phyloP scores from a whole-genome alignment of 2,797 vertebrate genomes.

The Sorex maritimensis region DNA sequence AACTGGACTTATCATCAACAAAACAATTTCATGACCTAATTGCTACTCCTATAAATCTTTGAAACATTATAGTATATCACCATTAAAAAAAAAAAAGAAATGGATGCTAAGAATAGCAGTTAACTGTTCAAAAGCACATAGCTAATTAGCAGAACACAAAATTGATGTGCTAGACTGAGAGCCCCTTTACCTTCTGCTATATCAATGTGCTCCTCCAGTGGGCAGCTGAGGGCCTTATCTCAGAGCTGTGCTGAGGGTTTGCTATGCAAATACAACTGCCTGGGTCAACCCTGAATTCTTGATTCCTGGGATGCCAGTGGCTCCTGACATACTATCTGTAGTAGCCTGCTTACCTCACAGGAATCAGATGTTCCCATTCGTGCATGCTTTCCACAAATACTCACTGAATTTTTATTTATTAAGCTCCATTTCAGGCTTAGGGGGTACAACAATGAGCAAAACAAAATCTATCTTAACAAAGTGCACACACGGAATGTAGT shows the following conservation, averaged over 20 bases:
- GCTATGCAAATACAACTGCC: not conserved
- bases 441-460: constrained; percentile 34
- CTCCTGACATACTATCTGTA: not conserved
- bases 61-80: constrained; percentile 34
- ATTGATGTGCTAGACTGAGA: not conserved
- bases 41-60: constrained; percentile 45
- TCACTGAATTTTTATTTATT: not conserved
- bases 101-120: not conserved
- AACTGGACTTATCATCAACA: constrained; percentile 20
- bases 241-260: not conserved
- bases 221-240: not conserved
- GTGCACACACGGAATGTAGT: no score
- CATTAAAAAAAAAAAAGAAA: not conserved
- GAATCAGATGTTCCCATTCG: not conserved
- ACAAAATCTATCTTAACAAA: not conserved
- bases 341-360: not conserved
- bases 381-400: not conserved
- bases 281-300: not conserved
- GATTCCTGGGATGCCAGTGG: constrained; percentile 28
- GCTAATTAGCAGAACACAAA: constrained; percentile 26
- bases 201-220: not conserved
- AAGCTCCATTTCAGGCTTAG: not conserved
- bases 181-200: not conserved
- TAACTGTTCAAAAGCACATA: not conserved
- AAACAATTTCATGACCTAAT: constrained; percentile 42